Percentiles rank a stretch among this genome's conserved stretches.
These are phyloP conservation scores for Eutrigla gurnardus DNA, from an alignment of 2,797 vertebrate species.

Conservation along the genomic window DNA sequence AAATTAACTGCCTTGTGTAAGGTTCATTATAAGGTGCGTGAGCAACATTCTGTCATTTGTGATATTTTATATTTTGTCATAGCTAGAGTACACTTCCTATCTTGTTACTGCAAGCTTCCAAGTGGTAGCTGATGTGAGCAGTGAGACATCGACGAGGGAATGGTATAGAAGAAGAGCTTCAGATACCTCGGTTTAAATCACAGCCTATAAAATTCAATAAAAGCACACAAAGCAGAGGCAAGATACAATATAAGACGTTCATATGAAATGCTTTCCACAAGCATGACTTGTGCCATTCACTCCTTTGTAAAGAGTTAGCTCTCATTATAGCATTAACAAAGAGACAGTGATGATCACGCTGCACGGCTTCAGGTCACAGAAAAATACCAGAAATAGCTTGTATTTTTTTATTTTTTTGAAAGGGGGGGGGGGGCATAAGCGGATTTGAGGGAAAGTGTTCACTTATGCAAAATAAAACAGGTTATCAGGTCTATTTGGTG, in stretches of 20 bases:
- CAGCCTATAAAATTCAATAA: conserved; percentile 2
- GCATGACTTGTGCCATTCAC: conserved; percentile 20
- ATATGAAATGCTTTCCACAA: conserved; percentile 20
- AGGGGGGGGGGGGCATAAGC: conserved; percentile 64
- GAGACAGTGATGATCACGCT: conserved; percentile 36
- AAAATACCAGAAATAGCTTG: conserved; percentile 58
- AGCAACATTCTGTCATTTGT: conserved; percentile 5
- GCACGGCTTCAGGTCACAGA: conserved; percentile 28
- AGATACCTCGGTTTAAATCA: not conserved
- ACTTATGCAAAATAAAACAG: conserved; percentile 87
- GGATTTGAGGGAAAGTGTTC: conserved; percentile 84
- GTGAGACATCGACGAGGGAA: not conserved
- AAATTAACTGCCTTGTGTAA: not conserved
- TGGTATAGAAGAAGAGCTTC: not conserved
- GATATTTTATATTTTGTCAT: not conserved
- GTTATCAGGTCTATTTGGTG: conserved; percentile 87
- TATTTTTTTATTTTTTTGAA: conserved; percentile 6
- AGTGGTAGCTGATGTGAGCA: not conserved
- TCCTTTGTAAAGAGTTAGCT: conserved; percentile 44
- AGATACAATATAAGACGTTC: conserved; percentile 9
- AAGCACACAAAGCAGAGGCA: not conserved
- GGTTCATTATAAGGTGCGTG: conserved; percentile 6
- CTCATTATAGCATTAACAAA: conserved; percentile 43
- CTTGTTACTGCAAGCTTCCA: not conserved
- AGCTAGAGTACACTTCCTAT: not conserved